Evolutionary conservation across 1,140 invertebrate species (phyloP).

Genomic region (Cherax destructor): DNA sequence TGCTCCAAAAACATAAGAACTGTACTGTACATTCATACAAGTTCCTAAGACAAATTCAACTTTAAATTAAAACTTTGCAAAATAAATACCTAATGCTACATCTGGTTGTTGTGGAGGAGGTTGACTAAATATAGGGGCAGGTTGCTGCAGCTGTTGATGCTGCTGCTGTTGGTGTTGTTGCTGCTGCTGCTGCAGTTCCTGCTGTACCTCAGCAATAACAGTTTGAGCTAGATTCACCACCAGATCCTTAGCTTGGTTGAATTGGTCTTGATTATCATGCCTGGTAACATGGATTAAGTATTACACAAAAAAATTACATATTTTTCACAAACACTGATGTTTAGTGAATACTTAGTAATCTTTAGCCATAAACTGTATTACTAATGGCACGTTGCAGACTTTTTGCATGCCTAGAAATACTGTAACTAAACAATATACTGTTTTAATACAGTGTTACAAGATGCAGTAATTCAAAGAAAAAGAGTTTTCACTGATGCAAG

Average conservation of each 20-base stretch:
- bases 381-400: too few relatives aligned
- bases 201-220: slow-evolving; percentile 55
- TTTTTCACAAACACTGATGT: neutral
- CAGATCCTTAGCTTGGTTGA: slow-evolving; percentile 64
- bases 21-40: too few relatives aligned
- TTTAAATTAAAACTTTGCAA: too few relatives aligned
- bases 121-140: slow-evolving; percentile 54
- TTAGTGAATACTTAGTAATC: too few relatives aligned
- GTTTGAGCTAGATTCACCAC: slow-evolving; percentile 66
- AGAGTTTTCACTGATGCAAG: too few relatives aligned
- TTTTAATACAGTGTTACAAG: too few relatives aligned
- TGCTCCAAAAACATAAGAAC: too few relatives aligned
- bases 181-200: slow-evolving; percentile 47
- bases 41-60: too few relatives aligned
- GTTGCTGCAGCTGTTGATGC: slow-evolving; percentile 45
- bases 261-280: slow-evolving; percentile 66
- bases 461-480: too few relatives aligned
- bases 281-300: neutral
- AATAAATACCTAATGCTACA: slow-evolving; percentile 43
- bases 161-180: slow-evolving; percentile 54
- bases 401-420: too few relatives aligned
- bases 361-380: too few relatives aligned
- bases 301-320: neutral
- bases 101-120: slow-evolving; percentile 60
- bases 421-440: too few relatives aligned